These are phyloP conservation scores for Ectemnius continuus DNA, from an alignment of 2,888 invertebrate species.

Conservation along the genomic window DNA sequence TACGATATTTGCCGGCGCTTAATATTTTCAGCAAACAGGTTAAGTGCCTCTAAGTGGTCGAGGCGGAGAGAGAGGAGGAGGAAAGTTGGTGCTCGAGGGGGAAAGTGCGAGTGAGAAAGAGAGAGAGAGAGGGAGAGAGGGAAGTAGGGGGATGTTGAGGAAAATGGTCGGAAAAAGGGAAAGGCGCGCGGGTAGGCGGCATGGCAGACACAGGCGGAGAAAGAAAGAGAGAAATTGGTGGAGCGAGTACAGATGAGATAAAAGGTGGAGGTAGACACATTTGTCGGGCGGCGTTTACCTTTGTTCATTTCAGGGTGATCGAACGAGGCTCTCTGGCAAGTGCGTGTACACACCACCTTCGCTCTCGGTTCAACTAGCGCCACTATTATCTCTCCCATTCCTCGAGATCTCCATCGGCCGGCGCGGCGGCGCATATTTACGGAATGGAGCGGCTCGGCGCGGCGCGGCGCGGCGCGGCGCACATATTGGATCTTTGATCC, in stretches of 20 bases:
- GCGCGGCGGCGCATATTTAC: neutral
- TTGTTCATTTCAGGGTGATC: constrained; percentile 46
- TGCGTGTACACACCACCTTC: too few species aligned
- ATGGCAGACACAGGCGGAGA: neutral
- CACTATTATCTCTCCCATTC: neutral
- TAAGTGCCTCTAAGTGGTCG: constrained; percentile 70
- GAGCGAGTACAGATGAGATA: constrained; percentile 22
- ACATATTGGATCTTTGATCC: constrained; percentile 40
- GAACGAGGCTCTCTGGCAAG: constrained; percentile 31
- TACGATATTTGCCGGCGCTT: constrained; percentile 68
- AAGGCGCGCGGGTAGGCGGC: too few species aligned
- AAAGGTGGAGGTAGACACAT: constrained; percentile 49
- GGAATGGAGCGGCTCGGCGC: neutral
- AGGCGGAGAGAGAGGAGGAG: constrained; percentile 52
- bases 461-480: too few species aligned
- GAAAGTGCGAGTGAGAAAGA: constrained; percentile 23
- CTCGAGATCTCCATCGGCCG: too few species aligned
- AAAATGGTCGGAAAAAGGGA: neutral
- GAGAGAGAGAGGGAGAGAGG: constrained; percentile 12
- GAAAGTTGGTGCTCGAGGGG: constrained; percentile 15
- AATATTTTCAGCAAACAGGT: constrained; percentile 72
- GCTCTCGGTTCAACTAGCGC: constrained; percentile 11
- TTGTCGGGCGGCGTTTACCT: constrained; percentile 54
- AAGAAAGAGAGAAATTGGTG: constrained; percentile 8
- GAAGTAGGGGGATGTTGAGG: constrained; percentile 1